phyloP scores from a whole-genome alignment of 2,113 vertebrate genomes.

The Setophaga petechia region DNA sequence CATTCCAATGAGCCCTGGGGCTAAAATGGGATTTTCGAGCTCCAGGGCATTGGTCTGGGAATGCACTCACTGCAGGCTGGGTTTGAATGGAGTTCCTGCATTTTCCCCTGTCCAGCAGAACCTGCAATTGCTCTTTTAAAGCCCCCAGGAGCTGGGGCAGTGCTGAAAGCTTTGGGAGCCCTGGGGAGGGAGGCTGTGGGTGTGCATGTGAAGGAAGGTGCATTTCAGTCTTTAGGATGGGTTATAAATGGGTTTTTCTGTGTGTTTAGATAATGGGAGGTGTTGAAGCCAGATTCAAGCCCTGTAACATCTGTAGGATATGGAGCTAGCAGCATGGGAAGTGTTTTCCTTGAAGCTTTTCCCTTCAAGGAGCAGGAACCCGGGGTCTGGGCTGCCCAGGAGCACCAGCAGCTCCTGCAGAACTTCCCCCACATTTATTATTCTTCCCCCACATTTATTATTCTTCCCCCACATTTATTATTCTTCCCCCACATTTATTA shows the following conservation, averaged over 20 bases:
- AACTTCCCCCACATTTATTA: fast-evolving
- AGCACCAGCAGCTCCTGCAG: background rate
- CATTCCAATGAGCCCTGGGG: background rate
- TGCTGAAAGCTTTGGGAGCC: fast-evolving
- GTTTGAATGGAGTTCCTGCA: background rate
- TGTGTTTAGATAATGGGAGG: background rate
- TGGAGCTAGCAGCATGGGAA: fast-evolving
- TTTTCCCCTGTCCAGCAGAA: background rate
- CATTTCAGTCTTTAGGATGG: fast-evolving
- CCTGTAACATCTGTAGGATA: background rate
- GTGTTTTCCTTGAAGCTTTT: background rate
- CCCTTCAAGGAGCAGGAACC: background rate
- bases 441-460: too few relatives aligned
- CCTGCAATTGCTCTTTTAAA: fast-evolving
- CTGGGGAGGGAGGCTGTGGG: background rate
- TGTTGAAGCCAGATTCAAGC: background rate
- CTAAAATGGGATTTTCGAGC: background rate
- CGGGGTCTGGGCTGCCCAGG: fast-evolving
- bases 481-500: too few relatives aligned
- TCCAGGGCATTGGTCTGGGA: fast-evolving
- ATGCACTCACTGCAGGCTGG: background rate
- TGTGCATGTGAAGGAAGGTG: background rate
- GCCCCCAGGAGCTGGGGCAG: background rate
- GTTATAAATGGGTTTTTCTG: background rate
- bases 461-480: too few relatives aligned